phyloP scores from a whole-genome alignment of 2,113 vertebrate species.

The Vidua macroura region DNA sequence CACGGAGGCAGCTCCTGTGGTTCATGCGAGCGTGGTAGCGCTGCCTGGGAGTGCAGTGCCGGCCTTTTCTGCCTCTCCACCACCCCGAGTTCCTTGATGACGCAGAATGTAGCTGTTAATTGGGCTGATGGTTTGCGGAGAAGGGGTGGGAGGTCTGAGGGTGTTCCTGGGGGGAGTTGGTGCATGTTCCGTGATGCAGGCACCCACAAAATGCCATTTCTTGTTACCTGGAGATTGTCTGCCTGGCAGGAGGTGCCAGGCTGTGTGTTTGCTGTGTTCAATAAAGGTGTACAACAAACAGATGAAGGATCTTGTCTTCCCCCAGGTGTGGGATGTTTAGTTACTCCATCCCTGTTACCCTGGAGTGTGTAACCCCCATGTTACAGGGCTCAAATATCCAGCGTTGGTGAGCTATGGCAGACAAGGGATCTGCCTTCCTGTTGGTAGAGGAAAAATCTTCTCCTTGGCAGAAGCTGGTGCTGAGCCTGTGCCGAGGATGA shows the following conservation, averaged over 20 bases:
- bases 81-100: background rate
- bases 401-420: fast-evolving
- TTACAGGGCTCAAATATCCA: background rate
- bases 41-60: background rate
- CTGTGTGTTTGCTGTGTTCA: background rate
- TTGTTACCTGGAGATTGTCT: background rate
- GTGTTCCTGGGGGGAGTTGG: background rate
- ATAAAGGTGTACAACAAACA: background rate
- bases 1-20: background rate
- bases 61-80: background rate
- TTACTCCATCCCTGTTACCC: background rate
- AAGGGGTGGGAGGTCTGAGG: background rate
- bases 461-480: background rate
- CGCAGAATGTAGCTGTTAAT: background rate
- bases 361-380: background rate
- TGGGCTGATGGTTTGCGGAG: background rate
- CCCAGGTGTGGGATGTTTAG: background rate
- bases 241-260: background rate
- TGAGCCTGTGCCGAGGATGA: background rate
- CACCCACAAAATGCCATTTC: background rate
- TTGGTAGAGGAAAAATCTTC: background rate
- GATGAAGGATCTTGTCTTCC: background rate
- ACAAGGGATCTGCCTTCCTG: background rate
- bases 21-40: fast-evolving
- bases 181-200: background rate